Evolutionary conservation across 2,888 invertebrate species (phyloP).

Genomic region (Caenorhabditis zanzibari): DNA sequence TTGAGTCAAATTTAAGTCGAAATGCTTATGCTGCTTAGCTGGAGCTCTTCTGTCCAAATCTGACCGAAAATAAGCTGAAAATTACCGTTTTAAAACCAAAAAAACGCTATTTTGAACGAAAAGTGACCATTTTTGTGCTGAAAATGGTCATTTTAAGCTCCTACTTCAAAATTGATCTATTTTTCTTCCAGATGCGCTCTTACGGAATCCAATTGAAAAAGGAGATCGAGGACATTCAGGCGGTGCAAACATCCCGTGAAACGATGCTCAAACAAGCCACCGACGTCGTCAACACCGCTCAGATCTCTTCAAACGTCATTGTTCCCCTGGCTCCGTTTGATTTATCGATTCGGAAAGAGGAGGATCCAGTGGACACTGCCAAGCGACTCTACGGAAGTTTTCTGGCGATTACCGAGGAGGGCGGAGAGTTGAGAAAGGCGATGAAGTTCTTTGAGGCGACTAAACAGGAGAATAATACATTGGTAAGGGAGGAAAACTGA

Average conservation of each 20-base stretch:
- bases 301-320: constrained; percentile 2
- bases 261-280: constrained; percentile 25
- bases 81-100: background rate
- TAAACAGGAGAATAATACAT: background rate
- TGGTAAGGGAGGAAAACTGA: background rate
- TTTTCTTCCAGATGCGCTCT: constrained; percentile 24
- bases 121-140: no score
- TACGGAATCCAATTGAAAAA: constrained; percentile 6
- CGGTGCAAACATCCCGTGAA: constrained; percentile 9
- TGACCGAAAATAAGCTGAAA: background rate
- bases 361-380: background rate
- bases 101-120: background rate
- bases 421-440: constrained; percentile 6
- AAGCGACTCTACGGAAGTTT: constrained; percentile 21
- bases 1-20: background rate
- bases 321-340: background rate
- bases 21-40: no score
- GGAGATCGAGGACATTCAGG: constrained; percentile 13
- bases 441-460: background rate
- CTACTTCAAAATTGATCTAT: background rate
- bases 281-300: background rate
- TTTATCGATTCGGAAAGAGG: constrained; percentile 1
- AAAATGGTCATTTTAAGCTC: no score
- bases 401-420: constrained; percentile 18
- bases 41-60: no score